Conservation (phyloP, 2,113 vertebrate species). For the Xerus inauris region DNA sequence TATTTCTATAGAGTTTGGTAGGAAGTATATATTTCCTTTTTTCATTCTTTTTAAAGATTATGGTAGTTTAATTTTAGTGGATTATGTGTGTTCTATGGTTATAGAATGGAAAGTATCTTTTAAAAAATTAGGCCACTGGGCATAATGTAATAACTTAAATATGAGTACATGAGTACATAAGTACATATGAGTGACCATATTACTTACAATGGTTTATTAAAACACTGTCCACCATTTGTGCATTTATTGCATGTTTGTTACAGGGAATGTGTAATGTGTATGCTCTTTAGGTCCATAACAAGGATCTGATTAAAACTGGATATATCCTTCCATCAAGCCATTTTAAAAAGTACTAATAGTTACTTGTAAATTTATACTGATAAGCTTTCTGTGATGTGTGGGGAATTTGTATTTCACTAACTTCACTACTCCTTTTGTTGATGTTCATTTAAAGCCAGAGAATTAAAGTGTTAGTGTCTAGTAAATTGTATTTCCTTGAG, state of each 20-base stretch:
- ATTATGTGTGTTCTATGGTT: conserved; percentile 8
- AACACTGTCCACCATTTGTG: neutral
- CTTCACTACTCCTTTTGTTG: neutral
- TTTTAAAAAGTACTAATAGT: neutral
- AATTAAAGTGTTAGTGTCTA: neutral
- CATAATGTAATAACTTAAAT: conserved; percentile 15
- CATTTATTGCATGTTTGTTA: neutral
- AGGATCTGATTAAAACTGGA: conserved; percentile 35
- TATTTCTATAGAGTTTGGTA: neutral
- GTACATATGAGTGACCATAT: neutral
- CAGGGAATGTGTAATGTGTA: neutral
- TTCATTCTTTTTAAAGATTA: neutral
- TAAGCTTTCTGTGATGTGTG: neutral
- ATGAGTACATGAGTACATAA: neutral
- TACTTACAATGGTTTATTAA: conserved; percentile 23
- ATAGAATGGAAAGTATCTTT: conserved; percentile 7
- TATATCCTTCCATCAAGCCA: neutral
- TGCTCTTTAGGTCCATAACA: neutral
- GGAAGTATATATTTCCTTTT: neutral
- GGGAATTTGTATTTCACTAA: neutral
- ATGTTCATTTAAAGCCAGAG: conserved; percentile 1
- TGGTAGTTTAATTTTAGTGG: conserved; percentile 38
- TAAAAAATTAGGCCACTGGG: conserved; percentile 28
- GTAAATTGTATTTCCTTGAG: neutral
- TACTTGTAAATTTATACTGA: conserved; percentile 10